Conservation (phyloP, 2,113 vertebrate species). For the Chinchilla lanigera region DNA sequence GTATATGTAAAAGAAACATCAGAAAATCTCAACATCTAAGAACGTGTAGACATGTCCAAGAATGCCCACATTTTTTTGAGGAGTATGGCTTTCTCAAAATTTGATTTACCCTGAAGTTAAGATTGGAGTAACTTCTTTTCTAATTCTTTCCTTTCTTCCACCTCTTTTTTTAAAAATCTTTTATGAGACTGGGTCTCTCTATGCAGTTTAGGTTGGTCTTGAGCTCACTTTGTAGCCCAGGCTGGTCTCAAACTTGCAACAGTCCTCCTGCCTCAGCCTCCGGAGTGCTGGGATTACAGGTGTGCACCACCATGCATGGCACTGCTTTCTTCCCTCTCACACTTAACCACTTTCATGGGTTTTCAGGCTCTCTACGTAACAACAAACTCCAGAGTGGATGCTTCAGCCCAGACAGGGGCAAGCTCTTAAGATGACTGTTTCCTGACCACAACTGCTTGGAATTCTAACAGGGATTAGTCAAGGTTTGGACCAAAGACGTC, state of each 20-base stretch:
- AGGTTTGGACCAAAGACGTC: too few species aligned
- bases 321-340: not conserved
- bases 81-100: not conserved
- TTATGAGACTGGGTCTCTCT: too few species aligned
- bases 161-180: not conserved
- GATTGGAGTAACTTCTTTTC: not conserved
- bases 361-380: not conserved
- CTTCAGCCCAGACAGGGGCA: not conserved
- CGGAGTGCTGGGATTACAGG: too few species aligned
- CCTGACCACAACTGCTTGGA: not conserved
- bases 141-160: not conserved
- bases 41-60: not conserved
- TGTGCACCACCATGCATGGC: too few species aligned
- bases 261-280: too few species aligned
- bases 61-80: not conserved
- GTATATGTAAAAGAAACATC: not conserved
- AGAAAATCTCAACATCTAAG: not conserved
- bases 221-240: too few species aligned
- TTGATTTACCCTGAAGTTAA: not conserved
- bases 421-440: not conserved
- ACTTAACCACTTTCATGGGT: not conserved
- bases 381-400: not conserved
- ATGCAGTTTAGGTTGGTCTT: too few species aligned
- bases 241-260: too few species aligned
- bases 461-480: not conserved